phyloP scores from a whole-genome alignment of 2,113 vertebrate species.

The Perca flavescens region DNA sequence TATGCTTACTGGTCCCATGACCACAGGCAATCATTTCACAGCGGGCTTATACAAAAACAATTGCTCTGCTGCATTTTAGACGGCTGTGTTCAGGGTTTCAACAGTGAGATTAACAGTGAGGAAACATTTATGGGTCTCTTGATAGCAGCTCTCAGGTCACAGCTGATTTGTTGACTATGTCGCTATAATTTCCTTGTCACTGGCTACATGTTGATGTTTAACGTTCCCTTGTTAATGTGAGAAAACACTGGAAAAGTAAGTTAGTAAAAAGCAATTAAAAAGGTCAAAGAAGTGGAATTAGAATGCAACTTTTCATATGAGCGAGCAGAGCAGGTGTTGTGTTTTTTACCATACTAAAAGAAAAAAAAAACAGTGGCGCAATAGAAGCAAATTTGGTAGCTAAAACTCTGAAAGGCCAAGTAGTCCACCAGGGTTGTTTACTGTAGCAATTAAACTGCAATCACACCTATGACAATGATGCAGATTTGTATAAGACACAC shows the following conservation, averaged over 20 bases:
- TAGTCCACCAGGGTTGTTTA: background rate
- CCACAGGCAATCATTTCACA: conserved; percentile 51
- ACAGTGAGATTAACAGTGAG: conserved; percentile 60
- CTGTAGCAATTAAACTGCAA: conserved; percentile 13
- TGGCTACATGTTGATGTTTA: conserved; percentile 15
- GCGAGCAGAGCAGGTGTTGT: background rate
- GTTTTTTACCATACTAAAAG: conserved; percentile 7
- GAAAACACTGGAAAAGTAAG: conserved; percentile 14
- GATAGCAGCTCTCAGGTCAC: conserved; percentile 48
- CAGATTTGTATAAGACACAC: background rate
- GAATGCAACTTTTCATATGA: conserved; percentile 3
- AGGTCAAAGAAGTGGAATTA: background rate
- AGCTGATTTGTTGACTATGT: conserved; percentile 49
- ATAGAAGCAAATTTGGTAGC: background rate
- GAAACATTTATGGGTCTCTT: conserved; percentile 54
- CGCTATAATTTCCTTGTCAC: conserved; percentile 59
- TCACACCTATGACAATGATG: background rate
- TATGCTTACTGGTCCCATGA: conserved; percentile 46
- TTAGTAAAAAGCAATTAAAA: conserved; percentile 22
- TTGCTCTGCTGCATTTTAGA: conserved; percentile 43
- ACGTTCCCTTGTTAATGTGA: conserved; percentile 8
- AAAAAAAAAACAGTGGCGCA: background rate
- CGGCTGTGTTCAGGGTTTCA: conserved; percentile 43
- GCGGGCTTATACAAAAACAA: conserved; percentile 63
- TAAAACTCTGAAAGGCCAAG: background rate